Percentiles rank a stretch among this genome's conserved stretches.
Evolutionary conservation across 1,140 invertebrate genomes (phyloP).

Genomic region (Acromyrmex charruanus): DNA sequence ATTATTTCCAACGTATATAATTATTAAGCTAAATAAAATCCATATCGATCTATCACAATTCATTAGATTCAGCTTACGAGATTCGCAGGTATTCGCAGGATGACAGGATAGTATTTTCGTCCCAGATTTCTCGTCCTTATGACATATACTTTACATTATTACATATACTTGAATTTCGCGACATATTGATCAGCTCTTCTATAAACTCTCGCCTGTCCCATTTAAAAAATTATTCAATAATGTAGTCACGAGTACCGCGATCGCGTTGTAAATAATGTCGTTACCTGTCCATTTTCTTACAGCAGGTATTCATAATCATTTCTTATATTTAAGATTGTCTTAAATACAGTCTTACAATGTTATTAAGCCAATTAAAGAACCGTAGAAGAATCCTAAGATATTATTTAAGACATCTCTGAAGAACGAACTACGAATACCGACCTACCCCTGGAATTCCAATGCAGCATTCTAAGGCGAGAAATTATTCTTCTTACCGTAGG

Average conservation of each 20-base stretch:
- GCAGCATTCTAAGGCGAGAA: neutral
- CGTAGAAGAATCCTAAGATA: too few relatives aligned
- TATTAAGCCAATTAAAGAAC: too few relatives aligned
- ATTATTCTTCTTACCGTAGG: neutral
- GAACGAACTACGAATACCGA: too few relatives aligned
- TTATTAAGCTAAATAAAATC: slow-evolving; percentile 44
- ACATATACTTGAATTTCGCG: neutral
- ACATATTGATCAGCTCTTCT: slow-evolving; percentile 27
- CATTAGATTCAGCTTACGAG: too few relatives aligned
- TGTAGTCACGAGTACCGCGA: neutral
- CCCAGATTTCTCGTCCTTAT: neutral
- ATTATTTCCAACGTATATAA: neutral
- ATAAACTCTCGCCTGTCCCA: neutral
- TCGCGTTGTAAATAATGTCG: slow-evolving; percentile 5
- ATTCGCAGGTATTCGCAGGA: too few relatives aligned
- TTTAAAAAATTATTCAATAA: slow-evolving; percentile 37
- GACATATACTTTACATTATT: too few relatives aligned
- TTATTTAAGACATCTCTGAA: too few relatives aligned
- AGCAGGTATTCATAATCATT: too few relatives aligned
- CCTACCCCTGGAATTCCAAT: neutral
- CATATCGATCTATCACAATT: neutral
- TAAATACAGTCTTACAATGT: too few relatives aligned
- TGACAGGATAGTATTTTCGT: neutral
- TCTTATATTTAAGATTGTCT: too few relatives aligned
- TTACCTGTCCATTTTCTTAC: neutral